Evolutionary conservation across 1,140 invertebrate species (phyloP).

Genomic region (Condylostylus longicornis): DNA sequence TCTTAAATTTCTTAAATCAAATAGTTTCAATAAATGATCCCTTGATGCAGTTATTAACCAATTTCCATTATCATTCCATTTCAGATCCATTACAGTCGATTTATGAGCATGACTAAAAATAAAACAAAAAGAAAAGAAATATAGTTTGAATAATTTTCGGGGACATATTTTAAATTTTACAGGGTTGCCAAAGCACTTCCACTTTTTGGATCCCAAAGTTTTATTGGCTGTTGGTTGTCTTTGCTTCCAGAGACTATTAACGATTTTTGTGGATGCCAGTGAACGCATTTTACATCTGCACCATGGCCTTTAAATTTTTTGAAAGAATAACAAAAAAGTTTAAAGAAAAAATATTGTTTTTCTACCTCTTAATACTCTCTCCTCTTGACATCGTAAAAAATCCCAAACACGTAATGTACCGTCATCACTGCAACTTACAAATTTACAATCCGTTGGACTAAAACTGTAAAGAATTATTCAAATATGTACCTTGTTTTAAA

Average conservation of each 20-base stretch:
- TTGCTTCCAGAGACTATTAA: constrained; percentile 96
- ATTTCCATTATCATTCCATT: constrained; percentile 99
- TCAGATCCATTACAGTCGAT: constrained; percentile 96
- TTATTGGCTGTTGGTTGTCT: constrained; percentile 98
- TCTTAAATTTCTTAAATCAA: constrained; percentile 89
- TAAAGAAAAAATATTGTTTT: neutral
- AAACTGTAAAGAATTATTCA: constrained; percentile 75
- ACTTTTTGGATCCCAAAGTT: constrained; percentile 97
- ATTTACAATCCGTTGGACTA: constrained; percentile 95
- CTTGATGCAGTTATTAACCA: constrained; percentile 97
- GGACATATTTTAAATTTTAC: constrained; percentile 30
- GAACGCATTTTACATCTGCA: constrained; percentile 97
- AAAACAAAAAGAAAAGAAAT: constrained; percentile 6
- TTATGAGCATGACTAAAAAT: constrained; percentile 89
- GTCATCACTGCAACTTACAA: constrained; percentile 98
- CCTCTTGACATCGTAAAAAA: constrained; percentile 92
- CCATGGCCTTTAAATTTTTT: constrained; percentile 64
- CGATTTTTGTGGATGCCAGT: constrained; percentile 98
- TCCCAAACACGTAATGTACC: constrained; percentile 98
- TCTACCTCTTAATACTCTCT: constrained; percentile 80
- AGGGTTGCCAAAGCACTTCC: constrained; percentile 76
- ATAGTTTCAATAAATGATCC: constrained; percentile 95
- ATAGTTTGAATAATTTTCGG: neutral
- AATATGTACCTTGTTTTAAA: too few species aligned
- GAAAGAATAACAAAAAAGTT: neutral